Conservation (phyloP, 92 coral and sea anemone species). For the Virgularia gustaviana region DNA sequence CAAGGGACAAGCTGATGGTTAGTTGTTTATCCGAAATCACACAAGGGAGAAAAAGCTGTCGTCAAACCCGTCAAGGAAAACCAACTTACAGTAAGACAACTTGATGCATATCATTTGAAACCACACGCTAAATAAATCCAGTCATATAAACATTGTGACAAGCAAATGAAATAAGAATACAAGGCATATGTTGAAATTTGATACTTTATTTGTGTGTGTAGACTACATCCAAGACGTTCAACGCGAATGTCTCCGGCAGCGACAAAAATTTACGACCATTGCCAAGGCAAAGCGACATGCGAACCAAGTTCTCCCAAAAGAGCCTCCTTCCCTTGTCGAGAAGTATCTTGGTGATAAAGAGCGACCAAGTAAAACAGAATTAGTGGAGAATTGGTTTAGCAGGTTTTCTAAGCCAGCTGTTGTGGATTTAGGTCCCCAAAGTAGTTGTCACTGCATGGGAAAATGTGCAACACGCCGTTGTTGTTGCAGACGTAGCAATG, state of each 20-base stretch:
- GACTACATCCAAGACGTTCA: neutral
- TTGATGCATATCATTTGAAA: neutral
- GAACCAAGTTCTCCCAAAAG: neutral
- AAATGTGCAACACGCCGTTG: constrained; percentile 29
- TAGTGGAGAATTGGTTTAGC: too few species aligned
- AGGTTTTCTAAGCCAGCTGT: neutral
- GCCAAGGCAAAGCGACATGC: neutral
- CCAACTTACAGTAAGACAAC: constrained; percentile 40
- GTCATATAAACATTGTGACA: constrained; percentile 6
- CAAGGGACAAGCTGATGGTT: neutral
- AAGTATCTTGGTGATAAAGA: neutral
- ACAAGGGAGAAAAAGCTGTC: constrained; percentile 46
- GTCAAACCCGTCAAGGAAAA: constrained; percentile 33
- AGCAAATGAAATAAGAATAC: too few species aligned
- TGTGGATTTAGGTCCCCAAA: neutral
- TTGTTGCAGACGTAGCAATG: constrained; percentile 6
- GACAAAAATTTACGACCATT: neutral
- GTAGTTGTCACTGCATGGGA: constrained; percentile 15
- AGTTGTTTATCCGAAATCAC: constrained; percentile 28
- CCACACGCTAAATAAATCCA: constrained; percentile 14
- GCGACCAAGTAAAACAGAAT: too few species aligned
- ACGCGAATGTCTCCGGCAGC: neutral
- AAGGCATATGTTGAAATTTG: constrained; percentile 5
- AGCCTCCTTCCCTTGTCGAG: neutral
- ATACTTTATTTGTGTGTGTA: neutral